Conservation (phyloP, 2,113 vertebrate species). For the Gallinago media region DNA sequence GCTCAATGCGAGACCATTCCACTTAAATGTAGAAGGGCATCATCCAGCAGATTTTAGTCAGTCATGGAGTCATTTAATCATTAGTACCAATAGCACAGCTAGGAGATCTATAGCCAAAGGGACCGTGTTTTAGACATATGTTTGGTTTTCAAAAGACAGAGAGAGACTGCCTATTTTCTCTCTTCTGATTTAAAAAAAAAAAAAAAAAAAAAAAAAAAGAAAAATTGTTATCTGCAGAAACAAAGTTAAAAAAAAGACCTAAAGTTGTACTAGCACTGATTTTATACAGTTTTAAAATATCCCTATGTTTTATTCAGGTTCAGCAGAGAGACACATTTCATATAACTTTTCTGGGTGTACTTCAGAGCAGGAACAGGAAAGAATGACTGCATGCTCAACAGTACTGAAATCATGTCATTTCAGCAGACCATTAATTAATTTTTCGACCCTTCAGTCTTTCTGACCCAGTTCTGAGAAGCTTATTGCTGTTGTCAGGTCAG, state of each 20-base stretch:
- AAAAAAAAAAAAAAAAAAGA: no score
- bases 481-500: slow-evolving; percentile 63
- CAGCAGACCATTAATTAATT: slow-evolving; percentile 19
- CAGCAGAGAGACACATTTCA: neutral
- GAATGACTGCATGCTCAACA: neutral
- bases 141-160: neutral
- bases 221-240: neutral
- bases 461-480: slow-evolving; percentile 57
- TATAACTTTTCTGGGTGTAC: neutral
- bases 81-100: neutral
- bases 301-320: neutral
- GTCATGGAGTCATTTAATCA: neutral
- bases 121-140: neutral
- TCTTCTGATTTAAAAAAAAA: neutral
- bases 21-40: neutral
- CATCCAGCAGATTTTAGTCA: neutral
- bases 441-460: slow-evolving; percentile 33
- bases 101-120: neutral
- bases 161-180: neutral
- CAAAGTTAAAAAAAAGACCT: neutral
- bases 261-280: neutral
- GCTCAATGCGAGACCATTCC: neutral
- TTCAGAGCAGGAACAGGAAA: neutral
- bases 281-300: neutral
- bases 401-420: neutral